Evolutionary conservation across 2,888 invertebrate genomes (phyloP), one percentile per base, ranked within the genome.

Genomic region (Alloplasta piceator): DNA sequence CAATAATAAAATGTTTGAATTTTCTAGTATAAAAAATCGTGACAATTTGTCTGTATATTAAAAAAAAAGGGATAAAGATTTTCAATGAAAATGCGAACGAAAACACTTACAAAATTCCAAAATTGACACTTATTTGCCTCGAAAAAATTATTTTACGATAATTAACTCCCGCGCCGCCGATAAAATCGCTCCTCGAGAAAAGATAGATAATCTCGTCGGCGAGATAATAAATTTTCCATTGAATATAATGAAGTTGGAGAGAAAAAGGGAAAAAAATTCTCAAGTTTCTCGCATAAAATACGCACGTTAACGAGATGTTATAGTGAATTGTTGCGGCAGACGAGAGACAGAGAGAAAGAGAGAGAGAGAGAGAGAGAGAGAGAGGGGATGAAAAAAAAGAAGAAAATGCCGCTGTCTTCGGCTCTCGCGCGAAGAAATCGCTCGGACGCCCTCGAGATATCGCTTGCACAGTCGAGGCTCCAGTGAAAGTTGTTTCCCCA

Each of bases 401-500:
- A 4, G 16, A 39, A 38, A 41, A 60, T 70, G 36, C 38, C 38
- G 48, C 5, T 36, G n/a, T 38, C 12, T n/a, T 60, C 60, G 61
- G 48, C 48, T 4, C 4, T n/a, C 38, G 50, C 48, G 56, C 56
- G 56, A 74, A 58, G 56, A 38, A 66, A 74, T 74, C 73, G 73
- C 66, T 56, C 73, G 16, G 73, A 74, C 61, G 64, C 46, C 38
- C 46, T 48, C 56, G 64, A 63, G 73, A 74, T 26, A 26, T 74
- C 73, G 56, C 64, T 74, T 12, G 43, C 56, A 66, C 64, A 55
- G 9, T 12, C n/a, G n/a, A 9, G 12, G 10, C 16, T 43, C 5
- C 72, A 39, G 73, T 74, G 73, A 74, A 74, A 74, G 73, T 74
- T 74, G 73, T 74, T 74, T 74, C 73, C 26, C 73, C 73, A 64